A percentile compares a stretch with the other conserved stretches of the same genome.
Conservation (phyloP, 2,113 vertebrate genomes). For the Leucoraja erinaceus region DNA sequence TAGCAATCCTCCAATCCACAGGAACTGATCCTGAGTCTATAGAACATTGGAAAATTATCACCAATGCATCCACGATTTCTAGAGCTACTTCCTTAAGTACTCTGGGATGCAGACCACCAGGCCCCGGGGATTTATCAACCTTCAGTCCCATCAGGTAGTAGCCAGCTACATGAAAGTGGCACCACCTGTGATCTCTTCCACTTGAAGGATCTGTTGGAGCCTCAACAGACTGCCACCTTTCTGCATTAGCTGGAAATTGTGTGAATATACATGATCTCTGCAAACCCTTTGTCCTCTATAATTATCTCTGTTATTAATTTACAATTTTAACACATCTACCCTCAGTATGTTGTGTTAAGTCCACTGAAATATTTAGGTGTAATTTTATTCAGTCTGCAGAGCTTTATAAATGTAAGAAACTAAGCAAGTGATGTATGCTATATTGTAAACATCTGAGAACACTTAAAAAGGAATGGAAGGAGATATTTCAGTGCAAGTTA, state of each 20-base stretch:
- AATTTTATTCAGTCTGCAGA: neutral
- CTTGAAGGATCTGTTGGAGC: neutral
- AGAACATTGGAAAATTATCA: too few species aligned
- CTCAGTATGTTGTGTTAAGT: neutral
- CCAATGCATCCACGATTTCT: too few species aligned
- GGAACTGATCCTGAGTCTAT: too few species aligned
- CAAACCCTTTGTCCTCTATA: neutral
- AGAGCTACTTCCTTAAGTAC: too few species aligned
- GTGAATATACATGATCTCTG: neutral
- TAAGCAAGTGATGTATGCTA: neutral
- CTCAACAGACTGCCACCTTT: neutral
- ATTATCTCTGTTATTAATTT: neutral
- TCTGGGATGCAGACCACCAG: too few species aligned
- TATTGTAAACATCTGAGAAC: conserved; percentile 24
- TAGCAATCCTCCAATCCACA: too few species aligned
- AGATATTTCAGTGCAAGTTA: too few species aligned
- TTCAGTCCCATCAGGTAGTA: neutral
- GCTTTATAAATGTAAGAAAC: neutral
- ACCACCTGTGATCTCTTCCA: neutral
- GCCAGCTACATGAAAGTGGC: neutral
- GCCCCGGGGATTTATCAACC: too few species aligned
- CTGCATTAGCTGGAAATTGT: neutral
- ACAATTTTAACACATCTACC: neutral
- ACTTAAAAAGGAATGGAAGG: conserved; percentile 10
- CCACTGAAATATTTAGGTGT: neutral